Conservation (phyloP, 2,797 vertebrate genomes). For the Heterohyrax brucei region DNA sequence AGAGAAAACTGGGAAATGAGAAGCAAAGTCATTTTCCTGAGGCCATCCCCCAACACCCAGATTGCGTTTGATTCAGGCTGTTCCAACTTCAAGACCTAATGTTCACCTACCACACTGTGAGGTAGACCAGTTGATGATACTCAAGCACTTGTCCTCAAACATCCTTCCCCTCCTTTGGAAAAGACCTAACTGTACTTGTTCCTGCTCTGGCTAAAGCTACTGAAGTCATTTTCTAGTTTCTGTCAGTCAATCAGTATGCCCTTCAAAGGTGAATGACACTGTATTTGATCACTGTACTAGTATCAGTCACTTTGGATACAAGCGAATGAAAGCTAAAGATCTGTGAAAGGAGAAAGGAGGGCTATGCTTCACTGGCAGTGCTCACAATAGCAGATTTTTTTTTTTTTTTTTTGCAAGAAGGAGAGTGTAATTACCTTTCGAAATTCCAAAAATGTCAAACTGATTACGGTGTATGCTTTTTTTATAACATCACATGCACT, state of each 20-base stretch:
- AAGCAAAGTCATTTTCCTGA: background rate
- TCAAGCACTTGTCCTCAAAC: background rate
- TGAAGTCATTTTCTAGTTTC: background rate
- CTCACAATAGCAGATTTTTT: conserved; percentile 86
- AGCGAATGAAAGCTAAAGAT: conserved; percentile 40
- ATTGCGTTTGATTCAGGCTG: background rate
- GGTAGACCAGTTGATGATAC: background rate
- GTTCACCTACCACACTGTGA: background rate
- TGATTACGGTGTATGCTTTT: conserved; percentile 90
- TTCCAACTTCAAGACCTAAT: background rate
- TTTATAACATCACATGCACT: conserved; percentile 87
- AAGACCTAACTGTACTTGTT: background rate
- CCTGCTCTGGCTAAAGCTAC: background rate
- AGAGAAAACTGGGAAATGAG: conserved; percentile 22
- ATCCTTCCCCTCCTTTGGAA: background rate
- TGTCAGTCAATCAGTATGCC: background rate
- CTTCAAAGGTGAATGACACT: conserved; percentile 64
- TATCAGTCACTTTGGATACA: conserved; percentile 60
- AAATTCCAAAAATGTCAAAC: conserved; percentile 89
- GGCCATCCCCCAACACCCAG: background rate
- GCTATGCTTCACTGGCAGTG: conserved; percentile 82
- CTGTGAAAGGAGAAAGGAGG: conserved; percentile 68
- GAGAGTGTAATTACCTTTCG: conserved; percentile 88
- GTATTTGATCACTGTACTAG: conserved; percentile 31
- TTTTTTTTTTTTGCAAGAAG: conserved; percentile 81